Evolutionary conservation across 2,888 invertebrate genomes (phyloP), one percentile per base, ranked within the genome.

Genomic region (Drosophila anomelani): DNA sequence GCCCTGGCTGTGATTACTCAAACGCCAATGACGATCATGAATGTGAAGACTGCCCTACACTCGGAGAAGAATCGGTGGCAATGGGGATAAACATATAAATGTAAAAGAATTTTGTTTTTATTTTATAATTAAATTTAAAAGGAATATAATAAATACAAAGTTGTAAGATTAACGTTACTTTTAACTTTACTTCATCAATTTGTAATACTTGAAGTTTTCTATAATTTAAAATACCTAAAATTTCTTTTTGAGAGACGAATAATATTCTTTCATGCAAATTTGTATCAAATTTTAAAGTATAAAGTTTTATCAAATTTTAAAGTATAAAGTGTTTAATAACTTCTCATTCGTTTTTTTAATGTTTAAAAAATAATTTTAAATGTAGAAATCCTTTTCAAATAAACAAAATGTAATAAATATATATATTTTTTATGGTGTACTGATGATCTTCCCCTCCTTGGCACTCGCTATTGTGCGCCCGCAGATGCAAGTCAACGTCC

Each of bases 401-500:
- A 26, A 26, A 26, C 4, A 26, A 26, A 26, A 26, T 10, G 13
- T 4, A n/a, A 7, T 7, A 49, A 6, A 29, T 9, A 23, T 29
- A 49, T 53, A 59, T 49, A 41, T 36, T 43, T 77, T 76, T 85
- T 77, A 66, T 78, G 58, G 12, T 53, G 60, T 75, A 74, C 71
- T 72, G 74, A 70, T 26, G 8, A 83, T 76, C 77, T 66, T 78
- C 63, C 72, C 68, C 59, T 51, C 43, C 12, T 75, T 55, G 39
- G 61, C 64, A 68, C 57, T 70, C 57, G 53, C 74, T 78, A 85
- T 88, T 87, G 88, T 85, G 72, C 66, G 80, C 77, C 77, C 81
- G 90, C 90, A 90, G 90, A 90, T 90, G 91, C 90, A 85, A 87
- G 90, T 90, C 90, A 90, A 91, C 87, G 91, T 89, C 90, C 90